Evolutionary conservation across 1,140 invertebrate genomes (phyloP), one percentile per base, ranked within the genome.

Genomic region (Diuraphis noxia): DNA sequence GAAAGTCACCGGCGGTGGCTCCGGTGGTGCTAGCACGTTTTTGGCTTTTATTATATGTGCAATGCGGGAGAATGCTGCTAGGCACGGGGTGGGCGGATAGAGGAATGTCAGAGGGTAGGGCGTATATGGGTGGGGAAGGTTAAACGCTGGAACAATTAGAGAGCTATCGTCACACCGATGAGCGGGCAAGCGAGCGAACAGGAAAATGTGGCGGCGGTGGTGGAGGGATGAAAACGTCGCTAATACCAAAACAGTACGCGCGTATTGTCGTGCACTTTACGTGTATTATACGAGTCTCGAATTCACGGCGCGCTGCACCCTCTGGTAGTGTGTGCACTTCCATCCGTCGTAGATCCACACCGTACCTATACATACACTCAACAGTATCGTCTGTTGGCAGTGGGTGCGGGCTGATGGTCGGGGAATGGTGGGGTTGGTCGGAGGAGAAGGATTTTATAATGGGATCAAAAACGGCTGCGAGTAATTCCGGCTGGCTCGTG

Each of bases 381-480:
- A 72, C 56, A 72, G 56, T 72, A 72, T 72, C 56, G 25, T 30
- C 25, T 38, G 79, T 81, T 5, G 10, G 10, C 13, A 36, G n/a
- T 19, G 19, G 2, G 19, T 8, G 34, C 3, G 17, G 72, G n/a
- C n/a, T n/a, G n/a, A n/a, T n/a, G 5, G 34, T 36, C 5, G 17
- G 34, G 10, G 40, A n/a, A n/a, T n/a, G 49, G 17, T 5, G 77
- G 19, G 77, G 34, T 2, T 2, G 34, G 25, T 0, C 0, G 77
- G 40, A 17, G 25, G 81, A 30, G 41, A 88, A 40, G 38, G 88
- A 46, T 21, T 41, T 30, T 34, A 41, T 89, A 79, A 89, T 36
- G 88, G 63, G 63, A 77, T 89, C 63, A 77, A 79, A 89, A 89
- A 89, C 88, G 56, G 88, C 63, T 89, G 56, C 88, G 38, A 72